Base-by-base conservation (phyloP, 1,140 invertebrate genomes). In the Tetramorium parvispinum region DNA sequence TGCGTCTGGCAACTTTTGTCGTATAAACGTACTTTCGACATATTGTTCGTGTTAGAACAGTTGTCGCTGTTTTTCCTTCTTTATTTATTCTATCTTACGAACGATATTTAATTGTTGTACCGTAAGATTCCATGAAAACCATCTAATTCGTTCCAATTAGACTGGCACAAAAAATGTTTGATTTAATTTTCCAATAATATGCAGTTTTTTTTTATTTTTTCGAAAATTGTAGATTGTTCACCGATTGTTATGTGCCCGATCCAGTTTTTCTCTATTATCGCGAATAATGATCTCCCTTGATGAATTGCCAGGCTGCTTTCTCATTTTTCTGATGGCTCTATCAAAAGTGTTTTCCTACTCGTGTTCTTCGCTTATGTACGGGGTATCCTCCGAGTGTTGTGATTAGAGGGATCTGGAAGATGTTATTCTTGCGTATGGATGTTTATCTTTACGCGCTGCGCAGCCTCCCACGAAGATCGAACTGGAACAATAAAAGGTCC, bases 401-500 rank as follows among this genome's bases (percentile, higher is more conserved):
- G 92, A 93, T 94, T 93, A 92, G 71, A 82, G 83, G 83, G 83
- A 90, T 87, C 85, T 71, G 85, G 75, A 89, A 91, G 86, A 77
- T 94, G 93, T 95, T 94, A 94, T 94, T 94, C 92, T 94, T 92
- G 92, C 87, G 89, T 94, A 95, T 93, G 92, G 93, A 92, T 93
- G 93, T 92, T 89, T 94, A 94, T 94, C 93, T 91, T 93, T 86
- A 86, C 89, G 88, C 86, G 78, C 77, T 87, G 89, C 68, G 59
- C 85, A 86, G 85, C 87, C 87, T 92, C 89, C 83, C 91, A 88
- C 89, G 91, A 93, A 88, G 91, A 94, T 92, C 86, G 68, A 83
- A 89, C 91, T 92, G 91, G 83, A 93, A 93, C 92, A 91, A 88
- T 85, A 85, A 92, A 91, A 93, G 86, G 70, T 77, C 70, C 78